Base-by-base conservation (phyloP, 2,113 vertebrate species). In the Ornithorhynchus anatinus region DNA sequence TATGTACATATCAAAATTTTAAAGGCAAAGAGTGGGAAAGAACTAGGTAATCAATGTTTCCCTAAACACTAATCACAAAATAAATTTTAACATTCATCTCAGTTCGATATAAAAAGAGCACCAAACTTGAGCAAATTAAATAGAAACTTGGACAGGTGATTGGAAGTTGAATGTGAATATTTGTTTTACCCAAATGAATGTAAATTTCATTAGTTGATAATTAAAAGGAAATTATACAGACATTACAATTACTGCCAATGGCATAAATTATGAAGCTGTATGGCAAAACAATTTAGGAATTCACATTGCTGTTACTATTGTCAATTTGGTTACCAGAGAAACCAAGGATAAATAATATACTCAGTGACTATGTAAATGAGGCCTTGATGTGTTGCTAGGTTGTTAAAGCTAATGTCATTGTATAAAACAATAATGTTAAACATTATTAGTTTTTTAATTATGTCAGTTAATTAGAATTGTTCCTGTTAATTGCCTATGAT, bases 371-470 rank as follows among this genome's bases (percentile, higher is more conserved):
- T 88, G 88, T 86, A 92, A 94, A 94, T 92, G 87, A 89, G 90
- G 84, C 76, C 88, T 88, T 89, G 91, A 93, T 91, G 90, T 86
- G 91, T 90, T 89, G 84, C 90, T 86, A 80, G 69, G 88, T 86
- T 88, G 86, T 91, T 91, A 92, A 86, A 86, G 88, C 89, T 91
- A 92, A 92, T 91, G 89, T 86, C 84, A 75, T 87, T 88, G 89
- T 90, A 89, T 88, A 86, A 90, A 92, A 91, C 91, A 93, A 92
- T 91, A 89, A 92, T 91, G 90, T 92, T 93, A 89, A 91, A 92
- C 90, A 89, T 93, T 94, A 94, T 94, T 94, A 92, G 92, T 93
- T 94, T 94, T 92, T 93, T 93, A 93, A 94, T 94, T 92, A 94
- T 92, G 87, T 84, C 91, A 80, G 92, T 92, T 94, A 91, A 93